Conservation (phyloP, 2,113 vertebrate genomes). For the Colius striatus region DNA sequence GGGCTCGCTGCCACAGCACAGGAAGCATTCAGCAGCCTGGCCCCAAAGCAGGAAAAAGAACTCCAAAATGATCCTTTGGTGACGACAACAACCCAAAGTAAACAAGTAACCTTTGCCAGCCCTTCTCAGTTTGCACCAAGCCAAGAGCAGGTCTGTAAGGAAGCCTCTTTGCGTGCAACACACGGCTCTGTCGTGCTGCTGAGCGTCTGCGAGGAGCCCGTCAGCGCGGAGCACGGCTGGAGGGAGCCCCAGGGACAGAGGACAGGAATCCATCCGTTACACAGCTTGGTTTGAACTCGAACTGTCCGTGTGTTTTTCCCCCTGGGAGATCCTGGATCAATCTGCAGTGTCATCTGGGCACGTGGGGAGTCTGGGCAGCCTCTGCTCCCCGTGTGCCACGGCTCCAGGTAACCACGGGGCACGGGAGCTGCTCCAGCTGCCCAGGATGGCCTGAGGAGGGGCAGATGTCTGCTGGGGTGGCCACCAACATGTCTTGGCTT, state of each 20-base stretch:
- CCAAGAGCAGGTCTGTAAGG: slow-evolving; percentile 2
- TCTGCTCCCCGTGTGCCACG: neutral
- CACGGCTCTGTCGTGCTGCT: neutral
- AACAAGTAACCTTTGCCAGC: slow-evolving; percentile 41
- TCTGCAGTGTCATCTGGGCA: rapidly evolving
- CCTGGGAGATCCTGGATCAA: neutral
- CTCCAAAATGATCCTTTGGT: neutral
- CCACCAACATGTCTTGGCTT: neutral
- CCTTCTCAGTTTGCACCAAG: slow-evolving; percentile 1
- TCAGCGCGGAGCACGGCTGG: no score
- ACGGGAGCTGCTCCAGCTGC: rapidly evolving
- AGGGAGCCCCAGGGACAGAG: neutral
- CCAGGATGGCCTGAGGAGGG: rapidly evolving
- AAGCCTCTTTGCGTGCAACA: neutral
- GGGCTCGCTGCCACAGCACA: neutral
- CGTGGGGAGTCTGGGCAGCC: neutral
- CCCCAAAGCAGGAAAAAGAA: neutral
- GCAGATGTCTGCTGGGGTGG: neutral
- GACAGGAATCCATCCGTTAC: neutral
- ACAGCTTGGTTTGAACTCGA: neutral
- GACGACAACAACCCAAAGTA: neutral
- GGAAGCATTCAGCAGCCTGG: neutral
- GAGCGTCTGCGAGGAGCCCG: neutral
- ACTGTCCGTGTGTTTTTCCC: neutral
- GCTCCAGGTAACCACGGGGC: no score